phyloP scores from a whole-genome alignment of 2,888 invertebrate genomes.

The Agrochola macilenta region DNA sequence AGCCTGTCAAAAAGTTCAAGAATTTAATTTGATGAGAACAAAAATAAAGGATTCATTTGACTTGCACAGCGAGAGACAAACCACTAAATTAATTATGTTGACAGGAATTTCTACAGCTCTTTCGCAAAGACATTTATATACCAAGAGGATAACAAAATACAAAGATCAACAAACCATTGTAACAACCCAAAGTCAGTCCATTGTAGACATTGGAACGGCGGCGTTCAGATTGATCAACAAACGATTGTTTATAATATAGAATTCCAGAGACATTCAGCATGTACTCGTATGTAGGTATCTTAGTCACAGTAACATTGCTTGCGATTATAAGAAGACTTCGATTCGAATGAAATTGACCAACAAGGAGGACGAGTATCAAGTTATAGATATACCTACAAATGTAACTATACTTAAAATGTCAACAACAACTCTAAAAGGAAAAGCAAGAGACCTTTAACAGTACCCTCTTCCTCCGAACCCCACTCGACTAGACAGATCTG shows the following conservation, averaged over 20 bases:
- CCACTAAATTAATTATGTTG: not conserved
- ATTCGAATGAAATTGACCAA: not conserved
- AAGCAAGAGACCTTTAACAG: constrained; percentile 56
- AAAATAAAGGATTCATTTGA: constrained; percentile 26
- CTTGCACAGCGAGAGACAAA: constrained; percentile 17
- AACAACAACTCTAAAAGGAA: constrained; percentile 55
- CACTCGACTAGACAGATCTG: constrained; percentile 34
- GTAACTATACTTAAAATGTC: constrained; percentile 46
- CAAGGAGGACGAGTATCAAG: constrained; percentile 28
- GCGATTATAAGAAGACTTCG: not conserved
- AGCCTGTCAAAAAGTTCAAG: constrained; percentile 44
- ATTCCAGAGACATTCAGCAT: not conserved
- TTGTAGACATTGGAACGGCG: constrained; percentile 30
- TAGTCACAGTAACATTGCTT: constrained; percentile 7
- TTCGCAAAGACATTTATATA: too few species aligned
- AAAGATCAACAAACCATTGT: constrained; percentile 41
- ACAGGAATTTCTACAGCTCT: not conserved
- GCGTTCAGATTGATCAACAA: constrained; percentile 33
- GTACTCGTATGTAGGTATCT: not conserved
- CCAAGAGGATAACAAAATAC: constrained; percentile 14
- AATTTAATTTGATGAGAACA: constrained; percentile 27
- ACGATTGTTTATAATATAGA: constrained; percentile 28
- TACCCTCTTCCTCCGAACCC: constrained; percentile 49
- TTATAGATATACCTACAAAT: constrained; percentile 13
- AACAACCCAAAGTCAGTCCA: constrained; percentile 14